A percentile compares a stretch with the other conserved stretches of the same genome.
phyloP scores from a whole-genome alignment of 2,888 invertebrate genomes.

The Andrena hattorfiana region DNA sequence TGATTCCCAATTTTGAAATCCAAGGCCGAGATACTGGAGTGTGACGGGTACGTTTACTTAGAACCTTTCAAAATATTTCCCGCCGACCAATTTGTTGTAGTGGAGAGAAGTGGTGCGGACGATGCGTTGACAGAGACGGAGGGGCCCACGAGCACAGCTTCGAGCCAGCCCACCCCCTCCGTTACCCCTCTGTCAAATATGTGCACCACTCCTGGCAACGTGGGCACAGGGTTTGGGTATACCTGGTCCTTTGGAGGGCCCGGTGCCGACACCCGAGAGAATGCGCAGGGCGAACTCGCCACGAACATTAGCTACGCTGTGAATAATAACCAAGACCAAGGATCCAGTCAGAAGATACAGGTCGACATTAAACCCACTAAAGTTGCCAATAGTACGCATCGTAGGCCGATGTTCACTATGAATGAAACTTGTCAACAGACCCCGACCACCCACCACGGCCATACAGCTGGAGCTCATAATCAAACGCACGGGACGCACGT shows the following conservation, averaged over 20 bases:
- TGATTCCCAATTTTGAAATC: conserved; percentile 74
- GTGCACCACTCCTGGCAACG: conserved; percentile 84
- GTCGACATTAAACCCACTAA: conserved; percentile 83
- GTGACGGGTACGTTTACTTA: conserved; percentile 83
- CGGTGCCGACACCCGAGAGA: conserved; percentile 81
- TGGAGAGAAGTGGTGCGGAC: conserved; percentile 82
- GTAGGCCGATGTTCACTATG: conserved; percentile 83
- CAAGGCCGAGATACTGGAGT: conserved; percentile 82
- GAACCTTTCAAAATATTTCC: conserved; percentile 84
- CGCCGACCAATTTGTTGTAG: conserved; percentile 83
- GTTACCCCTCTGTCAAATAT: conserved; percentile 82
- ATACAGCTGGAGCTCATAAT: conserved; percentile 82
- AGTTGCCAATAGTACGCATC: conserved; percentile 80
- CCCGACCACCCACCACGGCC: conserved; percentile 79
- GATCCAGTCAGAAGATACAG: conserved; percentile 83
- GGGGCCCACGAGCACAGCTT: conserved; percentile 74
- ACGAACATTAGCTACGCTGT: conserved; percentile 83
- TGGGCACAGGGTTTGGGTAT: conserved; percentile 83
- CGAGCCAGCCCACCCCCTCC: conserved; percentile 79
- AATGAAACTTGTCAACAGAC: conserved; percentile 83
- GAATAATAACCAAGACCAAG: conserved; percentile 84
- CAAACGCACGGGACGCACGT: conserved; percentile 86
- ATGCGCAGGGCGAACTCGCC: conserved; percentile 80
- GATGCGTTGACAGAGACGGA: conserved; percentile 82
- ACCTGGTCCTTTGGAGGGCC: conserved; percentile 84